Conservation (phyloP, 2,888 invertebrate species). For the Pardosa pseudoannulata region DNA sequence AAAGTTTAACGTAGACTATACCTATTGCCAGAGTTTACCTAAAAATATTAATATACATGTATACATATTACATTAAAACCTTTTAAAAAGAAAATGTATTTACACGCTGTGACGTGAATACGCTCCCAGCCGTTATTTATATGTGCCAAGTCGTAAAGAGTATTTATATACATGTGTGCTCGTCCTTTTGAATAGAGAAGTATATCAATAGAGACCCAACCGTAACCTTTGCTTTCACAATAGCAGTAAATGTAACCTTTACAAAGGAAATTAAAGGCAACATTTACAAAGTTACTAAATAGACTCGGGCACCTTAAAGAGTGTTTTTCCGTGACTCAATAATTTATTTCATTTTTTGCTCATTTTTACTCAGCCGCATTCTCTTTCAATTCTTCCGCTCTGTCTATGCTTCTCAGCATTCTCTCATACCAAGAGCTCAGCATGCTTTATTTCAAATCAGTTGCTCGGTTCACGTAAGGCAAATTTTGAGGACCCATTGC, state of each 20-base stretch:
- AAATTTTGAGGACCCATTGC: background rate
- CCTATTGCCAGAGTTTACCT: too few species aligned
- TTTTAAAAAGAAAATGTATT: too few species aligned
- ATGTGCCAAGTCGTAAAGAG: too few species aligned
- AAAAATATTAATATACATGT: too few species aligned
- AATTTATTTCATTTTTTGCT: background rate
- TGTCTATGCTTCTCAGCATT: background rate
- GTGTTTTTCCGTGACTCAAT: background rate
- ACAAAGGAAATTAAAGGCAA: background rate
- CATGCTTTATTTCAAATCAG: background rate
- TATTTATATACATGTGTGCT: too few species aligned
- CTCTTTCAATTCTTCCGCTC: background rate
- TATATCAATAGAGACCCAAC: too few species aligned
- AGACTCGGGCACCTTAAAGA: background rate
- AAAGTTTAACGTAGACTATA: too few species aligned
- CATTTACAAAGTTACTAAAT: constrained; percentile 5
- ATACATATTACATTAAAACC: too few species aligned
- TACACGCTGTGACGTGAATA: too few species aligned
- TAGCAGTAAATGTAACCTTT: background rate
- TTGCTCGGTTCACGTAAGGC: background rate
- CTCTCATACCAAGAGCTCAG: background rate
- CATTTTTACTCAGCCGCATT: background rate
- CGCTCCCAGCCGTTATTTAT: too few species aligned
- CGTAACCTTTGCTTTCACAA: too few species aligned
- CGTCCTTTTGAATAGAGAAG: background rate